phyloP scores from a whole-genome alignment of 2,113 vertebrate species.

The Pelvicachromis taeniatus region DNA sequence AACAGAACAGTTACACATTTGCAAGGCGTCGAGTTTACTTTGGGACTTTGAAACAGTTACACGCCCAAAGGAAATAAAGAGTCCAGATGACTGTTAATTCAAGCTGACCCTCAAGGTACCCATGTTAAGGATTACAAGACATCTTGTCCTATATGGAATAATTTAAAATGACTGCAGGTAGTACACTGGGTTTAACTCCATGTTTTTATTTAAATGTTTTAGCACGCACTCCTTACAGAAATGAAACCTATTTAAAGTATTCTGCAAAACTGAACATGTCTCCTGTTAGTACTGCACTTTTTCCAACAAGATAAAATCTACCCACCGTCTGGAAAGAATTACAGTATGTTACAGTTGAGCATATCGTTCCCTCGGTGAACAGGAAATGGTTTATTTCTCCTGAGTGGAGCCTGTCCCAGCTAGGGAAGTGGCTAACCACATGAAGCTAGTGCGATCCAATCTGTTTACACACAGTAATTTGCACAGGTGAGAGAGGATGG shows the following conservation, averaged over 20 bases:
- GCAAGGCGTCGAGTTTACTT: not conserved
- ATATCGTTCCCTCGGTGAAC: slow-evolving; percentile 42
- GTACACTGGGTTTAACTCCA: not conserved
- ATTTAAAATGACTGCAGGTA: not conserved
- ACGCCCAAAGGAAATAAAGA: not conserved
- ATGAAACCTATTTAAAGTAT: not conserved
- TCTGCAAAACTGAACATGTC: not conserved
- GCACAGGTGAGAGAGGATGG: slow-evolving; percentile 65
- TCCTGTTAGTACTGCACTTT: slow-evolving; percentile 3
- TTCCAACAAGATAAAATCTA: slow-evolving; percentile 29
- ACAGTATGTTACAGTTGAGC: slow-evolving; percentile 58
- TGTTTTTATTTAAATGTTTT: not conserved
- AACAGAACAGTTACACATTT: not conserved
- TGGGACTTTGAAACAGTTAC: not conserved
- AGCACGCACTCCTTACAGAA: not conserved
- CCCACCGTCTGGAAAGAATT: slow-evolving; percentile 58
- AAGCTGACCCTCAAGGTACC: not conserved
- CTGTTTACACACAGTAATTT: slow-evolving; percentile 65
- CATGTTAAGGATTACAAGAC: not conserved
- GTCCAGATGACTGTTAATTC: not conserved
- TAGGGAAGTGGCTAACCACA: slow-evolving; percentile 70
- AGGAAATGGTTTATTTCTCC: slow-evolving; percentile 69
- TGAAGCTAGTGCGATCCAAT: slow-evolving; percentile 52
- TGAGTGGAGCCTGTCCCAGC: slow-evolving; percentile 49
- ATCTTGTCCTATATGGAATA: not conserved